Evolutionary conservation across 2,113 vertebrate genomes (phyloP), one percentile per base, ranked within the genome.

Genomic region (Shinisaurus crocodilurus): DNA sequence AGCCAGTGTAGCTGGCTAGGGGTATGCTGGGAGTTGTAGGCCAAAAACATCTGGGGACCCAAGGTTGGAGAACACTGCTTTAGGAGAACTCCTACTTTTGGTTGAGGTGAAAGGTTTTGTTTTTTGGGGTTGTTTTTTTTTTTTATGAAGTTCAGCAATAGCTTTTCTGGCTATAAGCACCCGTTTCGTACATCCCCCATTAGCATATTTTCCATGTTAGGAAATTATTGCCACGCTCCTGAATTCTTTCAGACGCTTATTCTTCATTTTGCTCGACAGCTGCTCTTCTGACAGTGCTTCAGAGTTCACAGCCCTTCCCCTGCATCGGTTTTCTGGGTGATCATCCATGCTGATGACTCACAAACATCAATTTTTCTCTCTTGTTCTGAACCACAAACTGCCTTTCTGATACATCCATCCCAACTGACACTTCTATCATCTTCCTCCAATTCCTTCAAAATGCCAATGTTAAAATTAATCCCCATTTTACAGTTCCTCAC

Each of bases 371-470:
- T 75, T 43, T 34, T 25, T 2, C 57, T 79, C 40, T 88, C 20
- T 84, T 69, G 60, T 69, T 77, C 80, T 63, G 63, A 77, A 70
- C 63, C 76, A 70, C 60, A 83, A 18, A 88, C 37, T 85, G 37
- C 69, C 72, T 88, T 65, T 83, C 79, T 76, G 74, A 84, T 60
- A 60, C 74, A 88, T 91, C 60, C 29, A 57, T 34, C 34, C 43
- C 37, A 43, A 76, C 60, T 84, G n/a, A 83, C 74, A 84, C 29
- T n/a, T 82, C 70, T 69, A 83, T 77, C 45, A 50, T 75, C 60
- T 50, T 69, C 45, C 69, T 34, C 57, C 25, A 54, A 9, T 77
- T 76, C 76, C 15, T 82, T 88, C 57, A 87, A 88, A 83, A 88
- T 86, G 83, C 57, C 83, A 90, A 3, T 5, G 63, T 43, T 82